A percentile compares a stretch with the other conserved stretches of the same genome.
Evolutionary conservation across 2,888 invertebrate genomes (phyloP).

Genomic region (Anoplius nigerrimus): DNA sequence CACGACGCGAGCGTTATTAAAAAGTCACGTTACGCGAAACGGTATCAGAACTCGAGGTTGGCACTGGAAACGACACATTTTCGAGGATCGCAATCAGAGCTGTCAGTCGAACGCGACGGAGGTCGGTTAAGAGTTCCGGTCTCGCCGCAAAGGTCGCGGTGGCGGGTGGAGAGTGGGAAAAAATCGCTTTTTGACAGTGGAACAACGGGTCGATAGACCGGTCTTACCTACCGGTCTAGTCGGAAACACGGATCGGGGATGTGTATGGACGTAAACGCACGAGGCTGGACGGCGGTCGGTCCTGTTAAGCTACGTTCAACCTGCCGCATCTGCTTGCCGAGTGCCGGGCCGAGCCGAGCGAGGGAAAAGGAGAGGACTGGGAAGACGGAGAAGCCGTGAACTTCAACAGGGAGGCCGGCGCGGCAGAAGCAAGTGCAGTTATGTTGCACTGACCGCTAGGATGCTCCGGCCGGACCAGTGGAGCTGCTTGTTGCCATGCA

Average conservation of each 20-base stretch:
- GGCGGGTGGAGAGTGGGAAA: too few relatives aligned
- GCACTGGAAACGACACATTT: too few relatives aligned
- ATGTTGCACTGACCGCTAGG: conserved; percentile 68
- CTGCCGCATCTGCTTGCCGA: conserved; percentile 24
- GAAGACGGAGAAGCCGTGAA: conserved; percentile 45
- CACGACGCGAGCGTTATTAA: too few relatives aligned
- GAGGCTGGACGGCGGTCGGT: conserved; percentile 16
- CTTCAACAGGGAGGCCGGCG: conserved; percentile 43
- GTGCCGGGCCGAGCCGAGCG: neutral
- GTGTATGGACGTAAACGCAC: neutral
- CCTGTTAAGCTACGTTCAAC: conserved; percentile 37
- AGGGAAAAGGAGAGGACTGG: neutral
- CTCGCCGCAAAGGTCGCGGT: too few relatives aligned
- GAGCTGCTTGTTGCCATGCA: conserved; percentile 60
- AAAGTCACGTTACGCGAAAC: too few relatives aligned
- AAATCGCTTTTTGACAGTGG: too few relatives aligned
- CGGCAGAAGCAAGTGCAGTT: conserved; percentile 64
- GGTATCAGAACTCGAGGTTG: too few relatives aligned
- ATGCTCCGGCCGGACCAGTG: conserved; percentile 41
- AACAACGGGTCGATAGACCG: too few relatives aligned
- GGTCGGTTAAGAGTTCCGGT: too few relatives aligned
- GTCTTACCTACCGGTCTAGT: conserved; percentile 17
- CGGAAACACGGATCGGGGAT: conserved; percentile 40
- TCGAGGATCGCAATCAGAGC: too few relatives aligned
- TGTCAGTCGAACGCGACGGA: too few relatives aligned